Evolutionary conservation across 2,888 invertebrate species (phyloP).

Genomic region (Hartigia nigra): DNA sequence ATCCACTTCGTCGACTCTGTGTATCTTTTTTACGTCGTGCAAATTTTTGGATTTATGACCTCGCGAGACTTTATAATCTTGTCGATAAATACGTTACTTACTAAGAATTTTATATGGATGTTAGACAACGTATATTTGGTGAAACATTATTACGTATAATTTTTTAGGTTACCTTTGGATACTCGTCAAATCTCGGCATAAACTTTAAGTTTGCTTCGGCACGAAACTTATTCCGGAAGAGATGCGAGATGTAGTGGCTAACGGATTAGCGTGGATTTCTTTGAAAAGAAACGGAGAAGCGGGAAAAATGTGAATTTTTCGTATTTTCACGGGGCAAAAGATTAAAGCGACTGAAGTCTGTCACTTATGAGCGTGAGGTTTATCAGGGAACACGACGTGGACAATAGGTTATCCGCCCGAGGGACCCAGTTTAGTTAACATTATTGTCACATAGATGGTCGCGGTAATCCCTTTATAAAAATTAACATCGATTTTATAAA

Average conservation of each 20-base stretch:
- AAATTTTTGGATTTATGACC: background rate
- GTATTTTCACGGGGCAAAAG: background rate
- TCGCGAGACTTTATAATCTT: background rate
- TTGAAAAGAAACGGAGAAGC: background rate
- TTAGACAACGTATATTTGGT: background rate
- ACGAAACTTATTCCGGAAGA: background rate
- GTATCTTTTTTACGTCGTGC: background rate
- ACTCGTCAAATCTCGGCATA: background rate
- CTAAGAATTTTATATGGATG: background rate
- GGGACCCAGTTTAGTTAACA: slow-evolving; percentile 38
- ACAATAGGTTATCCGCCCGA: slow-evolving; percentile 32
- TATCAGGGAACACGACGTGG: slow-evolving; percentile 12
- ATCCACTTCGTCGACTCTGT: background rate
- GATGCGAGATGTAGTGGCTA: background rate
- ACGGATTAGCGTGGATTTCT: background rate
- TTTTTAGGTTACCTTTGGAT: background rate
- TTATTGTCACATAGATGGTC: slow-evolving; percentile 42
- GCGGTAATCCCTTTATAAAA: slow-evolving; percentile 49
- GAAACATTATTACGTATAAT: background rate
- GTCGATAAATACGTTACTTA: background rate
- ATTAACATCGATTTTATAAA: slow-evolving; percentile 52
- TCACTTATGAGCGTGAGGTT: background rate
- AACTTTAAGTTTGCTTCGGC: background rate
- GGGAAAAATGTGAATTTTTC: background rate
- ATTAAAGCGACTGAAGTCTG: background rate